Evolutionary conservation across 2,113 vertebrate genomes (phyloP), one percentile per base, ranked within the genome.

Genomic region (Alectura lathami): DNA sequence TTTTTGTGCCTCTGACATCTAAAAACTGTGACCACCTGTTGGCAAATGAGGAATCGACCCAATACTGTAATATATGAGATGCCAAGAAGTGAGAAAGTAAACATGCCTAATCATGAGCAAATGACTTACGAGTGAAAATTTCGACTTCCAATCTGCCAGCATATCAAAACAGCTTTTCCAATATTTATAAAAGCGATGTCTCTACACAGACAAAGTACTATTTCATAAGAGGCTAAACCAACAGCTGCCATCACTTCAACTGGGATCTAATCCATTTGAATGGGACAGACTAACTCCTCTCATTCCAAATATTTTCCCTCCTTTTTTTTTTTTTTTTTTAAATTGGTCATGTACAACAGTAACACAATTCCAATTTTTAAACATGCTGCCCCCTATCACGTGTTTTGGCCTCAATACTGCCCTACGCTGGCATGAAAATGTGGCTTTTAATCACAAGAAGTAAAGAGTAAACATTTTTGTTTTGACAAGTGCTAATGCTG

Each of bases 121-220:
- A 64, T 94, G 51, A 82, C 18, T 84, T 43, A 18, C 45, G 89
- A 79, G 34, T 20, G 59, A 74, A 72, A 29, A 83, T 59, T 80
- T 97, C 77, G 78, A 96, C 93, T 91, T 97, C 92, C 59, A 93
- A 92, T 66, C 64, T 92, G 72, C 82, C 62, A 89, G 47, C 66
- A 57, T 30, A 81, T 53, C 53, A 87, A 95, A 94, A 92, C 59
- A 88, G 72, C 34, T 73, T 64, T 76, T 83, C 56, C 89, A 92
- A 57, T 82, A 80, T 86, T 82, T 80, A n/a, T 88, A 78, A 91
- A 94, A 87, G 74, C 78, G 86, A 45, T 23, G 22, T 36, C 45
- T 74, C 60, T 86, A 48, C 32, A n/a, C 45, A 57, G 5, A 78
- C 1, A 1, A 74, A 86, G 48, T 10, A 40, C 40, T 27, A 36